Evolutionary conservation across 2,113 vertebrate genomes (phyloP), one percentile per base, ranked within the genome.

Genomic region (Poeciliopsis turrubarensis): DNA sequence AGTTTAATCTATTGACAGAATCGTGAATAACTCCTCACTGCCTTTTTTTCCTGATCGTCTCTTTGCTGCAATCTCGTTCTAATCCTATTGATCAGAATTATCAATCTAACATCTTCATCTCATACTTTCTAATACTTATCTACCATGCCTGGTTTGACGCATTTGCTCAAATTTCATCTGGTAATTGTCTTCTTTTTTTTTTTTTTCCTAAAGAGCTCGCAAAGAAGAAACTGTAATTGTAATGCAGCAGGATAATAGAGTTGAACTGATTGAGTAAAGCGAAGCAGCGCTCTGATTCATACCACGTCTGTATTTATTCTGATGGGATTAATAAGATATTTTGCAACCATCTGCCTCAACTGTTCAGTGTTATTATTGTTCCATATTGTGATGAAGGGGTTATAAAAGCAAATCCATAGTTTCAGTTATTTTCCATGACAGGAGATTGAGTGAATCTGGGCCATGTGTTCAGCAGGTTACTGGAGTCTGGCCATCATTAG

Each of bases 401-500:
- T 15, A 10, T 65, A 13, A 73, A 72, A 70, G 51, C 65, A 29
- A 44, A 65, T 6, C 61, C 76, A 78, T 32, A 73, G 78, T 73
- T 82, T 71, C 60, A 60, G 29, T 72, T 37, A 30, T 44, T 73
- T 66, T 15, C 71, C 37, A 41, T 19, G 66, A 60, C 75, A 71
- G 41, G 30, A 26, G 68, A 51, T 41, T 57, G 51, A 25, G 41
- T 65, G 67, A 83, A 30, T 81, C 8, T 71, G 80, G 34, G 31
- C 65, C 89, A 88, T 87, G 80, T 83, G 82, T 70, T 81, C 66
- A 68, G 77, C 86, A 88, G 84, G 78, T 87, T 84, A 72, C 34
- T 87, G 89, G 86, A 88, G 73, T 37, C 32, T 51, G 6, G 83
- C 79, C 86, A 82, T 5, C 9, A 25, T 29, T 17, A 69, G 10